Conservation (phyloP, 1,140 invertebrate genomes). For the Philotrypesis tridentata region DNA sequence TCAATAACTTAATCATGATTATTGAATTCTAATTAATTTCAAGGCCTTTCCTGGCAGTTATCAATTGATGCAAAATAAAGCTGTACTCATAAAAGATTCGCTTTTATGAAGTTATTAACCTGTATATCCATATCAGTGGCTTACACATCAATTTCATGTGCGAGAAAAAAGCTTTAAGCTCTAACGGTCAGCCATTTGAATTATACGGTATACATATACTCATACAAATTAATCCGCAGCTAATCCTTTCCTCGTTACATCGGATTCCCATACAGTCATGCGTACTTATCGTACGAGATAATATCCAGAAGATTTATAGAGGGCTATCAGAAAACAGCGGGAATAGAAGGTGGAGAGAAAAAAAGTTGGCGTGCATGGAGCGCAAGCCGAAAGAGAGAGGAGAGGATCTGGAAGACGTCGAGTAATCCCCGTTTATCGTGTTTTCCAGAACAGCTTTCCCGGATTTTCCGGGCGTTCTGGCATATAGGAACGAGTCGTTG, state of each 20-base stretch:
- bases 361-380: neutral
- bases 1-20: no score
- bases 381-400: neutral
- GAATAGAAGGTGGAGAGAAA: neutral
- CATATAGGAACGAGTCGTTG: neutral
- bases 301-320: conserved; percentile 14
- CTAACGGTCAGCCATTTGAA: no score
- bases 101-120: no score
- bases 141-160: no score
- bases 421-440: conserved; percentile 39
- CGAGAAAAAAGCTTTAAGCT: no score
- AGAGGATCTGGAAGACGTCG: neutral
- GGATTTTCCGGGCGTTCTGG: conserved; percentile 29
- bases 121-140: no score
- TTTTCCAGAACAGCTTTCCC: conserved; percentile 28
- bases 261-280: neutral
- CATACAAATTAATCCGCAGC: neutral
- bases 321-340: neutral
- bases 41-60: no score
- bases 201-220: no score
- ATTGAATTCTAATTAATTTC: no score
- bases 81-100: no score
- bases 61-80: no score
- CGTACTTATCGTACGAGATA: conserved; percentile 22
- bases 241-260: conserved; percentile 1